A percentile compares a stretch with the other conserved stretches of the same genome.
Conservation (phyloP, 2,888 invertebrate species). For the Lutraria lutraria region DNA sequence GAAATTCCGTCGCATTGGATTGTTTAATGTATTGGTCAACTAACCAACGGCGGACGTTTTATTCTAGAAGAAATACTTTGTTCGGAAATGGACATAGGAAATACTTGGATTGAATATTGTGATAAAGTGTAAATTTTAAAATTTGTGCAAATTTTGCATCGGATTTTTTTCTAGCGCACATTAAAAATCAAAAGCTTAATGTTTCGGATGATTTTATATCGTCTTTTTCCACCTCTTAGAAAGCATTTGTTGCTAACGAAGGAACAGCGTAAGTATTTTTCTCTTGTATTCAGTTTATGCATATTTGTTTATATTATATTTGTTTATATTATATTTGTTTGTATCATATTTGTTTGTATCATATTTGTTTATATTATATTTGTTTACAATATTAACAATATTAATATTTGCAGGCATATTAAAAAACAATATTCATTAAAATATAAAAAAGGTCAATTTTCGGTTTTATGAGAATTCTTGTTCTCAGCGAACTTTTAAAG, state of each 20-base stretch:
- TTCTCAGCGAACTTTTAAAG: too few species aligned
- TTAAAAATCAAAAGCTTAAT: conserved; percentile 70
- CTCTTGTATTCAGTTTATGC: background rate
- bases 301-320: background rate
- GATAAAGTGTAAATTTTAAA: background rate
- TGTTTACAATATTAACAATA: too few species aligned
- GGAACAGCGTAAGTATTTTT: conserved; percentile 79
- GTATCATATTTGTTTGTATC: too few species aligned
- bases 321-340: too few species aligned
- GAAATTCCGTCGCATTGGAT: background rate
- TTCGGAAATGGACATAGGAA: background rate
- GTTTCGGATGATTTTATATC: conserved; percentile 84
- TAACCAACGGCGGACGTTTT: background rate
- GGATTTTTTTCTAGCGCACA: background rate
- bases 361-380: too few species aligned
- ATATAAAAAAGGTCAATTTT: too few species aligned
- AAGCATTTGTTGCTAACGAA: conserved; percentile 81
- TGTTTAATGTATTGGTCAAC: background rate
- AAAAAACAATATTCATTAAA: too few species aligned
- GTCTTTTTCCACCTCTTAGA: conserved; percentile 81
- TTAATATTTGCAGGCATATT: too few species aligned
- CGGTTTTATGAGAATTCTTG: too few species aligned
- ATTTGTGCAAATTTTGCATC: background rate
- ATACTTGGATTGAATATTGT: background rate
- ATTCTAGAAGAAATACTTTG: background rate